These are phyloP conservation scores for Aplysina aerophoba DNA, from an alignment of 37 sponge, comb jelly and placozoan genomes.

Conservation along the genomic window DNA sequence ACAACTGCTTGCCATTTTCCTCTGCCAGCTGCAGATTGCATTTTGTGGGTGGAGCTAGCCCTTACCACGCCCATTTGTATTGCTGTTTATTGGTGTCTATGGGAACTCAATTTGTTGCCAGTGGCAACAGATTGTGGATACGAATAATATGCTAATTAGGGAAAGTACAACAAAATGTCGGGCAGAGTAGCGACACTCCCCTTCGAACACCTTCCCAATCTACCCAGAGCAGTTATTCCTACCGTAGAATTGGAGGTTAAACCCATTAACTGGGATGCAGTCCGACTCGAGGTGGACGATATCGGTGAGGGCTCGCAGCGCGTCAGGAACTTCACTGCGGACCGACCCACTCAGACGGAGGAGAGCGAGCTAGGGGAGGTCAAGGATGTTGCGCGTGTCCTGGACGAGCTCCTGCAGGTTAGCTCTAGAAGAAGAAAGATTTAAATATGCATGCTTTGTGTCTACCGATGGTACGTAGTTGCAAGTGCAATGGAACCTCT, in stretches of 20 bases:
- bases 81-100: conserved; percentile 28
- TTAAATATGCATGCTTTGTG: too few relatives aligned
- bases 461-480: too few relatives aligned
- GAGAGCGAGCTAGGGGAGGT: conserved; percentile 59
- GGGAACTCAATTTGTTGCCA: neutral
- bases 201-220: conserved; percentile 72
- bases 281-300: conserved; percentile 8
- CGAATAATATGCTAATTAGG: conserved; percentile 15
- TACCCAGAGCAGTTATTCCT: conserved; percentile 69
- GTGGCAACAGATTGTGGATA: neutral
- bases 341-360: conserved; percentile 56
- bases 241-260: conserved; percentile 54
- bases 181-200: conserved; percentile 37
- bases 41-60: conserved; percentile 18
- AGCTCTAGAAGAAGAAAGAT: neutral
- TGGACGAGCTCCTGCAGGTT: conserved; percentile 51
- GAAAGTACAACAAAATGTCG: neutral
- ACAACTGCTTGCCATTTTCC: neutral
- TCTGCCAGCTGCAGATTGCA: neutral
- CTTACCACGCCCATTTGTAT: conserved; percentile 15
- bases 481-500: too few relatives aligned
- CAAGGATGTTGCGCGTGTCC: conserved; percentile 31
- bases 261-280: conserved; percentile 6
- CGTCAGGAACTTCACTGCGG: conserved; percentile 36
- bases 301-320: conserved; percentile 9